Conservation (phyloP, 2,113 vertebrate genomes). For the Caloenas nicobarica region DNA sequence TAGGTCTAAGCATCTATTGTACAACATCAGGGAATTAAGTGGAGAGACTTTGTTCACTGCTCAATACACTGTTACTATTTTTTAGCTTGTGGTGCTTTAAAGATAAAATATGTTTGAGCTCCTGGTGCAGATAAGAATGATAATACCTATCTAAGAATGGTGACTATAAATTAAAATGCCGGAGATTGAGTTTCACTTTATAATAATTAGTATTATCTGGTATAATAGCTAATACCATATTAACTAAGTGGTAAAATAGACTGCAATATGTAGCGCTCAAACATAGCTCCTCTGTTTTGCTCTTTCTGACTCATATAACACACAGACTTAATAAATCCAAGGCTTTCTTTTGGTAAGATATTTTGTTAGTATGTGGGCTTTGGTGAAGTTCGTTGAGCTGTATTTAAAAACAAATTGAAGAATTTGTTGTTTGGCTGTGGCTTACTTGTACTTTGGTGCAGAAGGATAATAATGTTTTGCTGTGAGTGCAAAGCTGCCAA, state of each 20-base stretch:
- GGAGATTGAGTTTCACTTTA: neutral
- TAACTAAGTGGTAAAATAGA: neutral
- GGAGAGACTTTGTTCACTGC: neutral
- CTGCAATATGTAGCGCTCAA: neutral
- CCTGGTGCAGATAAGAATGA: neutral
- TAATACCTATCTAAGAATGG: neutral
- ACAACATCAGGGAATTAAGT: neutral
- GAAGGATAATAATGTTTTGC: neutral
- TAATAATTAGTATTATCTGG: neutral
- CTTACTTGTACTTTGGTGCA: neutral
- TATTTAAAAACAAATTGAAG: constrained; percentile 24
- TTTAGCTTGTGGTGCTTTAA: neutral
- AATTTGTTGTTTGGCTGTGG: neutral
- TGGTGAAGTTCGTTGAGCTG: constrained; percentile 30
- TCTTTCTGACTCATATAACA: constrained; percentile 40
- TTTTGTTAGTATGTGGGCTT: constrained; percentile 3
- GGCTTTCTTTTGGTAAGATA: constrained; percentile 27
- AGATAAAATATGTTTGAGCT: neutral
- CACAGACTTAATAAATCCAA: constrained; percentile 60
- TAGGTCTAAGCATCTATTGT: neutral
- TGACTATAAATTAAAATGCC: neutral
- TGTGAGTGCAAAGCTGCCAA: neutral
- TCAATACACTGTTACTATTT: neutral
- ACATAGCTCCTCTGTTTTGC: constrained; percentile 21
- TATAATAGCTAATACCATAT: neutral